Evolutionary conservation across 2,888 invertebrate species (phyloP).

Genomic region (Plagodis dolabraria): DNA sequence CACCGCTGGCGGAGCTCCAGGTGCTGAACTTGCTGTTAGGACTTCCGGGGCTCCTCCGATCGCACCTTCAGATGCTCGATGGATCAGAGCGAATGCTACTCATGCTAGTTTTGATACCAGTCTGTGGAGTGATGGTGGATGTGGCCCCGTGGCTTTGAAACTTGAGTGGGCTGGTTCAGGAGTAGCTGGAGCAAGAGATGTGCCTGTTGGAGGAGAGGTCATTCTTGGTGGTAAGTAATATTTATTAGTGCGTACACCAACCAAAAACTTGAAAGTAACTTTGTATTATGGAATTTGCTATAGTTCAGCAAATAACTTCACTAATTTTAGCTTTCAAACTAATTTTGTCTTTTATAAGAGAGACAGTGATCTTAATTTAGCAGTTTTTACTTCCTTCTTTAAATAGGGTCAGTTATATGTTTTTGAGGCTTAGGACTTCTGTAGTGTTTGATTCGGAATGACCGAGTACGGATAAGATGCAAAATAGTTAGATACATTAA

Average conservation of each 20-base stretch:
- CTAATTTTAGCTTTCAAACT: too few species aligned
- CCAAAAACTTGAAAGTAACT: too few species aligned
- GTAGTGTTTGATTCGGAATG: too few species aligned
- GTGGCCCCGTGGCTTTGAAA: constrained; percentile 92
- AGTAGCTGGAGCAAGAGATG: constrained; percentile 74
- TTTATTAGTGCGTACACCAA: neutral
- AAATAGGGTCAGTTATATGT: too few species aligned
- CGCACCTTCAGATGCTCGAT: constrained; percentile 89
- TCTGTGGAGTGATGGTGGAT: constrained; percentile 94
- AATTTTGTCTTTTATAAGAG: too few species aligned
- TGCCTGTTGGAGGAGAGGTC: constrained; percentile 76
- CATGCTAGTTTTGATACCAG: constrained; percentile 91
- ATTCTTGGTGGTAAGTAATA: constrained; percentile 68
- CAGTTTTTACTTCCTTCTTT: too few species aligned
- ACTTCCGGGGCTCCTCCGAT: constrained; percentile 89
- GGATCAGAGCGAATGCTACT: constrained; percentile 92
- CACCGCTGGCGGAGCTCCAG: constrained; percentile 91
- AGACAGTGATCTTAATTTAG: too few species aligned
- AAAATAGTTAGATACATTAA: too few species aligned
- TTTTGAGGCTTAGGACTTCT: too few species aligned
- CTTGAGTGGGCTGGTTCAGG: constrained; percentile 87
- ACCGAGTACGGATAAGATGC: too few species aligned
- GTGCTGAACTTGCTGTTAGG: constrained; percentile 90
- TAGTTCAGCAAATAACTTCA: too few species aligned
- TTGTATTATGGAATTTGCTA: too few species aligned